Evolutionary conservation across 2,888 invertebrate species (phyloP).

Genomic region (Xestoiulus laeticollis): DNA sequence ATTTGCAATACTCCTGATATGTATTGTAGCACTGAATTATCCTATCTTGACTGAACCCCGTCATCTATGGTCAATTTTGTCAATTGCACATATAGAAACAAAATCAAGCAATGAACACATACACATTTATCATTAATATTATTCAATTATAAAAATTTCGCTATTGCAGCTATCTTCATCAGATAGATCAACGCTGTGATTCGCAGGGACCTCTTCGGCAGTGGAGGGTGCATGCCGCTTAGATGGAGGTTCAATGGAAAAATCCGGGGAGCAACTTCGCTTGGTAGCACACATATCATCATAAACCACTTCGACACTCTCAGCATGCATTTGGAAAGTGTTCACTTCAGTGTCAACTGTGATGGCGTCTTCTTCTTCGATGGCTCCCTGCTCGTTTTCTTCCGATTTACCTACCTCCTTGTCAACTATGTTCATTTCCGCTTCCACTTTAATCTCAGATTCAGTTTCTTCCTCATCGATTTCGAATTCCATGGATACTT

Average conservation of each 20-base stretch:
- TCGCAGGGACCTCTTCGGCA: not conserved
- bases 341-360: not conserved
- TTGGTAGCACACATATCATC: not conserved
- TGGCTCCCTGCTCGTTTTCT: not conserved
- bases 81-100: no score
- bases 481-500: no score
- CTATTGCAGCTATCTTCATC: not conserved
- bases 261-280: not conserved
- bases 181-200: not conserved
- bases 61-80: no score
- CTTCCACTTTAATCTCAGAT: not conserved
- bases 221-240: not conserved
- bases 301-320: not conserved
- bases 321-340: not conserved
- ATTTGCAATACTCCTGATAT: no score
- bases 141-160: not conserved
- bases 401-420: not conserved
- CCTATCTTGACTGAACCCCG: no score
- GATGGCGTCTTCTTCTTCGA: not conserved
- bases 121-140: not conserved
- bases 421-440: not conserved
- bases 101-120: no score
- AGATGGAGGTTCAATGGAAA: not conserved
- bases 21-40: no score
- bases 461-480: not conserved